These are phyloP conservation scores for Psittacula echo DNA, from an alignment of 2,797 vertebrate species.

Conservation along the genomic window DNA sequence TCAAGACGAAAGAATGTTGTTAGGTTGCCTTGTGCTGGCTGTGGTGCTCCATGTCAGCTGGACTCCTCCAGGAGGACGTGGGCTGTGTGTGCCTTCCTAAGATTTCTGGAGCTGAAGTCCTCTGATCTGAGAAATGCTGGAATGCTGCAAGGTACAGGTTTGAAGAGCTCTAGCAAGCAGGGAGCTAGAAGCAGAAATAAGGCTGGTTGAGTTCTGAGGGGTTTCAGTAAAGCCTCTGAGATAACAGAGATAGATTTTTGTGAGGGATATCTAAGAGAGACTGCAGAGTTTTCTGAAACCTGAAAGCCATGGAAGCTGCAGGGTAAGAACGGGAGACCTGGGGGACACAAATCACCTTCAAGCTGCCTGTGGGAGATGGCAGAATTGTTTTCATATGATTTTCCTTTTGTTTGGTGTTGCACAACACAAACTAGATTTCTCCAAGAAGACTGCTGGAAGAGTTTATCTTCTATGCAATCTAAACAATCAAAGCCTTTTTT, in stretches of 20 bases:
- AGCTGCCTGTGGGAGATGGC: background rate
- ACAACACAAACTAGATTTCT: background rate
- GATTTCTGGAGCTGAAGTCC: background rate
- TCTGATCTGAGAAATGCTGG: background rate
- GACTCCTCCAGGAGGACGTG: background rate
- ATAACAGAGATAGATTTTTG: background rate
- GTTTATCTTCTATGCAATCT: background rate
- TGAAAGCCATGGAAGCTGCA: background rate
- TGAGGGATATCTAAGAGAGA: background rate
- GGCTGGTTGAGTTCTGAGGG: background rate
- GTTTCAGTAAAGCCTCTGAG: background rate
- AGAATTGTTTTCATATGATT: background rate
- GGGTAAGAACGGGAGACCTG: background rate
- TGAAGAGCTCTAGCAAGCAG: background rate
- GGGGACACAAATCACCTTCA: background rate
- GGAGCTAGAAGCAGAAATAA: background rate
- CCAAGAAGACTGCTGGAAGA: background rate
- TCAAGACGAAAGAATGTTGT: background rate
- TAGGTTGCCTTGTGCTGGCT: background rate
- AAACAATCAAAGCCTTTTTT: background rate
- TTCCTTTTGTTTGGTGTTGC: background rate
- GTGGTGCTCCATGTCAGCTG: background rate
- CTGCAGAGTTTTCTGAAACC: background rate
- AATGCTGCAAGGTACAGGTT: fast-evolving
- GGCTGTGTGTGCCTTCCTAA: background rate